Base-by-base conservation (phyloP, 2,797 vertebrate species). In the Podarcis lilfordi region DNA sequence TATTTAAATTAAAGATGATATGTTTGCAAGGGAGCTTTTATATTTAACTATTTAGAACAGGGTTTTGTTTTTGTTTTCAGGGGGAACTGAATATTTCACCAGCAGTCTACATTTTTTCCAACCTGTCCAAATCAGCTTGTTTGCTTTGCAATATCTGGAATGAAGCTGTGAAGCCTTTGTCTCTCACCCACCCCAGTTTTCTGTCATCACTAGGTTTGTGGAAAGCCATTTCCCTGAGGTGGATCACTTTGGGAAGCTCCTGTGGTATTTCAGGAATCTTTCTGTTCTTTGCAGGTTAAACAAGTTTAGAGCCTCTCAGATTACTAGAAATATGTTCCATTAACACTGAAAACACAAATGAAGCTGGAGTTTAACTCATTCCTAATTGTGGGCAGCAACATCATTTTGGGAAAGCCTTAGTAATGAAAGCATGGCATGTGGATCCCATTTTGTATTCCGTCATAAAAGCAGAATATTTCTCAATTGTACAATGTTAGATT, bases 231-330 rank as follows among this genome's bases (percentile, higher is more conserved):
- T 94, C 19, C 11, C 35, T 66, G 45, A 88, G 50, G 61, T 45
- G 29, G 19, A 85, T 72, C 50, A 27, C 50, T 76, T 86, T 5
- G 0, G 27, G 25, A 37, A 92, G 17, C 64, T 80, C 64, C 66
- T 85, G 74, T 43, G 75, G 35, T 75, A 43, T 92, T 93, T 91
- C 66, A 79, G 66, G 87, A 72, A 61, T 89, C 37, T 25, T 35
- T 15, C 23, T 37, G 80, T 85, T 77, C 79, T 21, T 68, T 71
- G 72, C 45, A 0, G 0, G 4, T 91, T 80, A 76, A 88, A 69
- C 10, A 77, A 75, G 1, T 21, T 89, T 86, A 86, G 82, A 37
- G 78, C 9, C 88, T 88, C 69, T 77, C 23, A 10, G 27, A 7
- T 90, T 80, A 85, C 61, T 87, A 43, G 84, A 92, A 92, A 82